These are phyloP conservation scores for Emmelina monodactyla DNA, from an alignment of 2,888 invertebrate species.

Conservation along the genomic window DNA sequence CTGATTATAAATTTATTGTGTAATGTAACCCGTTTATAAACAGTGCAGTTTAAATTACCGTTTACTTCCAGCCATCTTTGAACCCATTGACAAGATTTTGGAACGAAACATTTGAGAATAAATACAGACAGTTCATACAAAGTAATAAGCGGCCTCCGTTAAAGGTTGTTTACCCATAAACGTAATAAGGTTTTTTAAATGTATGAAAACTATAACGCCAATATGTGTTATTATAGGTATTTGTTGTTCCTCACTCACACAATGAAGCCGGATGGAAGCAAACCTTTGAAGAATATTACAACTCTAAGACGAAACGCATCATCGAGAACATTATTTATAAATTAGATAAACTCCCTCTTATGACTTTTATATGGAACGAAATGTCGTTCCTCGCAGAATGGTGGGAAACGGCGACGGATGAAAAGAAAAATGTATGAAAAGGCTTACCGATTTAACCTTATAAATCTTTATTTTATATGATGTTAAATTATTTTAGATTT, in stretches of 20 bases:
- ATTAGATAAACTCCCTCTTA: conserved; percentile 84
- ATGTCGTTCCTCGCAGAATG: conserved; percentile 88
- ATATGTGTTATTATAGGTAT: conserved; percentile 79
- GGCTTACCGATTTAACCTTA: too few species aligned
- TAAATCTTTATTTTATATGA: too few species aligned
- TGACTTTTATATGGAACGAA: conserved; percentile 96
- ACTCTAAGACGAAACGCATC: conserved; percentile 86
- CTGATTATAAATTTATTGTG: too few species aligned
- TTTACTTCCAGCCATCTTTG: conserved; percentile 78
- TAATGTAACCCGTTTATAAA: too few species aligned
- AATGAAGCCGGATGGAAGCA: conserved; percentile 98
- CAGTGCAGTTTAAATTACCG: too few species aligned
- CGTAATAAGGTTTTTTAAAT: too few species aligned
- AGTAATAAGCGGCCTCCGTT: conserved; percentile 76
- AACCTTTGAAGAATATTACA: conserved; percentile 95
- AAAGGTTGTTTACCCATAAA: too few species aligned
- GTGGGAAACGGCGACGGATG: conserved; percentile 92
- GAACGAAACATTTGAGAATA: conserved; percentile 86
- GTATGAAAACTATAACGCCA: too few species aligned
- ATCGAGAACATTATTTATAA: conserved; percentile 93
- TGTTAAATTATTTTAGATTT: too few species aligned
- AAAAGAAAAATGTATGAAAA: conserved; percentile 76
- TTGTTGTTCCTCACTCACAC: conserved; percentile 94
- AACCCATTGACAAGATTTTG: conserved; percentile 88
- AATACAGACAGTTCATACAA: conserved; percentile 77